Evolutionary conservation across 1,140 invertebrate species (phyloP).

Genomic region (Hormaphis cornu): DNA sequence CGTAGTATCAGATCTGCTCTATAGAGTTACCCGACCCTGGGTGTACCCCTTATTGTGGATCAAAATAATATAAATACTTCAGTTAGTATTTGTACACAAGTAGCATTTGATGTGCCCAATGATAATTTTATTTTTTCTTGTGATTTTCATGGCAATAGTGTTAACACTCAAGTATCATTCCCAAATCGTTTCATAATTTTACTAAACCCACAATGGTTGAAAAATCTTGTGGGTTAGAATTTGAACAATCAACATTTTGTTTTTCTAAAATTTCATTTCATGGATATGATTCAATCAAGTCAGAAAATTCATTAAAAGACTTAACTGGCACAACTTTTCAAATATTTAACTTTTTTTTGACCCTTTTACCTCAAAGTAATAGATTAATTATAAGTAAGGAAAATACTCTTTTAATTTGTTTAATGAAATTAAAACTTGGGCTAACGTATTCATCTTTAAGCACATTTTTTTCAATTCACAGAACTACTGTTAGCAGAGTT

Average conservation of each 20-base stretch:
- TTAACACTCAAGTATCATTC: background rate
- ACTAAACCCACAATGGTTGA: background rate
- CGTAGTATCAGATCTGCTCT: no score
- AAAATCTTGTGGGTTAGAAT: background rate
- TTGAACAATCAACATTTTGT: background rate
- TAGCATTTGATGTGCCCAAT: background rate
- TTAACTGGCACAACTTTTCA: constrained; percentile 2
- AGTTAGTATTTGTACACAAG: background rate
- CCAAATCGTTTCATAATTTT: background rate
- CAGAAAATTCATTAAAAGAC: constrained; percentile 4
- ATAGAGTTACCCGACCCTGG: no score
- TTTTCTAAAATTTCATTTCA: background rate
- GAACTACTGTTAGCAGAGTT: background rate
- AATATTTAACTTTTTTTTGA: background rate
- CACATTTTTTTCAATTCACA: background rate
- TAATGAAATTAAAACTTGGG: background rate
- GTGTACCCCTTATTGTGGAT: no score
- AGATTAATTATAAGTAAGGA: background rate
- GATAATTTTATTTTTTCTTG: background rate
- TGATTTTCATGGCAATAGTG: background rate
- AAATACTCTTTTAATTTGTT: background rate
- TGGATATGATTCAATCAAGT: background rate
- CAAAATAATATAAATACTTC: background rate
- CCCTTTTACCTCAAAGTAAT: background rate
- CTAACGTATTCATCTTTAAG: background rate